Conservation (phyloP, 92 coral and sea anemone species). For the Parazoanthus atlanticus region DNA sequence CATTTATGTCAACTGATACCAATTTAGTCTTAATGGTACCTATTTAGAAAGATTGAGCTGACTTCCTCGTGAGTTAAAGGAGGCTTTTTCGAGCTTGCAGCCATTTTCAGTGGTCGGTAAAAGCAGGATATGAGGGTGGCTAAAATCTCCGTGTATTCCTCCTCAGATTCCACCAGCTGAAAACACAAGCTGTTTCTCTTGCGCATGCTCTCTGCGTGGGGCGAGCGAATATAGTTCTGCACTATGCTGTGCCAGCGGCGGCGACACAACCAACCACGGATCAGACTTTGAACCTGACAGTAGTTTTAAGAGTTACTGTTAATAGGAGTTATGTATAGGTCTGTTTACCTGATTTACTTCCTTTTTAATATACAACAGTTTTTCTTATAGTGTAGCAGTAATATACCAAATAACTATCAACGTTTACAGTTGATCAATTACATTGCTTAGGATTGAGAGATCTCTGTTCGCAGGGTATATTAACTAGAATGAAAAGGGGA, state of each 20-base stretch:
- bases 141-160: conserved; percentile 83
- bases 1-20: background rate
- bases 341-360: too few species aligned
- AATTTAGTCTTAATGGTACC: conserved; percentile 64
- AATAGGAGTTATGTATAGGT: background rate
- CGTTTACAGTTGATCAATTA: too few species aligned
- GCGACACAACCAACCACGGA: conserved; percentile 99
- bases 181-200: conserved; percentile 91
- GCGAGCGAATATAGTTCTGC: conserved; percentile 96
- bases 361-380: too few species aligned
- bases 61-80: conserved; percentile 95
- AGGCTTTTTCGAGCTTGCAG: conserved; percentile 96
- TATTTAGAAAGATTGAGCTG: conserved; percentile 94
- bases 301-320: conserved; percentile 23
- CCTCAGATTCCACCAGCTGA: conserved; percentile 87
- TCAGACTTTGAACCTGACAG: conserved; percentile 88
- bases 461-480: too few species aligned
- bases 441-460: too few species aligned
- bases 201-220: conserved; percentile 99
- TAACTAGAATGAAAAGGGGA: too few species aligned
- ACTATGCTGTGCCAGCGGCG: conserved; percentile 99
- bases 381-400: too few species aligned
- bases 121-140: conserved; percentile 91
- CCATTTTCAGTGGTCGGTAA: conserved; percentile 97
- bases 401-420: too few species aligned